Evolutionary conservation across 23 tunicate genomes (phyloP).

Genomic region (Oikopleura dioica): DNA sequence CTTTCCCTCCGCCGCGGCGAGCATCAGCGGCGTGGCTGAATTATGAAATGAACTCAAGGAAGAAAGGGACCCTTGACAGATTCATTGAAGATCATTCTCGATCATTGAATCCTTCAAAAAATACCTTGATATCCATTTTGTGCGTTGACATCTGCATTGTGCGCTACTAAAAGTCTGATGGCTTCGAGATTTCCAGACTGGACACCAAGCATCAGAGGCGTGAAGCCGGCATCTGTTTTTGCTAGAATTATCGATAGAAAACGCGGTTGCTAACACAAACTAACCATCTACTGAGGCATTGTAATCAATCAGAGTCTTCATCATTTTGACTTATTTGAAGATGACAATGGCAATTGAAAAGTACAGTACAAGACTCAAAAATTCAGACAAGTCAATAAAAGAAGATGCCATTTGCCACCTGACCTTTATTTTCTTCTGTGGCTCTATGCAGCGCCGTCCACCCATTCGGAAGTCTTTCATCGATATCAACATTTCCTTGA

Average conservation of each 20-base stretch:
- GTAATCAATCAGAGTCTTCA: not conserved
- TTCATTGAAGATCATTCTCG: no score
- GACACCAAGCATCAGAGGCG: not conserved
- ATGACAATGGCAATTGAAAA: no score
- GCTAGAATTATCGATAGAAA: not conserved
- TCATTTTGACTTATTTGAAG: slow-evolving; percentile 10
- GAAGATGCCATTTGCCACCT: no score
- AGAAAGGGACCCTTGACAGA: no score
- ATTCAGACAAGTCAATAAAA: no score
- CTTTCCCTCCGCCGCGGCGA: not conserved
- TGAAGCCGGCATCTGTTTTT: slow-evolving; percentile 4
- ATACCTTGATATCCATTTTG: slow-evolving; percentile 13
- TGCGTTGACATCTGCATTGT: slow-evolving; percentile 1
- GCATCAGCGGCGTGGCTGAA: not conserved
- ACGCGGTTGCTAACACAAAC: not conserved
- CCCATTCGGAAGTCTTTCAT: slow-evolving; percentile 9
- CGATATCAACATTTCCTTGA: not conserved
- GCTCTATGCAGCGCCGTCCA: slow-evolving; percentile 12
- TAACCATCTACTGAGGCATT: not conserved
- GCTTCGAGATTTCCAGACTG: slow-evolving; percentile 8
- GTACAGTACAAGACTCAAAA: no score
- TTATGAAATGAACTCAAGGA: no score
- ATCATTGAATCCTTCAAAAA: no score
- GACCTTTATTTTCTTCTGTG: slow-evolving; percentile 12
- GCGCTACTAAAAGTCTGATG: not conserved